Evolutionary conservation across 2,113 vertebrate species (phyloP), one percentile per base, ranked within the genome.

Genomic region (Lagopus leucura): DNA sequence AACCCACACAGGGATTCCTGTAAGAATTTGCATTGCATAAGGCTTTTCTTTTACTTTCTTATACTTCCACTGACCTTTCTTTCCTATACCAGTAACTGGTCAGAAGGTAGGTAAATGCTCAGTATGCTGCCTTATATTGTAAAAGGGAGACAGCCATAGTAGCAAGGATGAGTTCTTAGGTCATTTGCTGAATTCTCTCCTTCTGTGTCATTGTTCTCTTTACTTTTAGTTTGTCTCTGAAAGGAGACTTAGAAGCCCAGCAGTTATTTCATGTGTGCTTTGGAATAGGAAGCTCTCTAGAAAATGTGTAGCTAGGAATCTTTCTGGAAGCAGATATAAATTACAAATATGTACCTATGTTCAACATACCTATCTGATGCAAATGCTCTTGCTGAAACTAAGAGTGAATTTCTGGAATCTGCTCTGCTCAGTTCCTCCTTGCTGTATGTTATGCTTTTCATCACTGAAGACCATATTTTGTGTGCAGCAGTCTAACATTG

Each of bases 341-440:
- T 52, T 77, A n/a, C 48, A 61, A 36, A 16, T 61, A 17, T 85
- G 8, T 47, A 24, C 21, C 25, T 77, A 10, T 74, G 36, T 64
- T 25, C 38, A 69, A 25, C 11, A 6, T 71, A 32, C 50, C 55
- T 67, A 0, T 63, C 15, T 60, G 45, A 80, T 0, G 1, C 9
- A 73, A 63, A 66, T 54, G n/a, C 14, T 45, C 7, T 82, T 21
- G 17, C 5, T 48, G 45, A 89, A 80, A 70, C 32, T 14, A 78
- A 47, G 36, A 71, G 2, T 30, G 27, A 66, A 66, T 12, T 61
- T 6, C 50, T 87, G 18, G 20, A 55, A 76, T 70, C 27, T 78
- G 34, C 16, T n/a, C 45, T 64, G 30, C 1, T 1, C 71, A 87
- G 45, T 88, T 85, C 17, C 21, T 72, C n/a, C 28, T 90, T 19